Evolutionary conservation across 2,888 invertebrate genomes (phyloP), one percentile per base, ranked within the genome.

Genomic region (Elysia crispata): DNA sequence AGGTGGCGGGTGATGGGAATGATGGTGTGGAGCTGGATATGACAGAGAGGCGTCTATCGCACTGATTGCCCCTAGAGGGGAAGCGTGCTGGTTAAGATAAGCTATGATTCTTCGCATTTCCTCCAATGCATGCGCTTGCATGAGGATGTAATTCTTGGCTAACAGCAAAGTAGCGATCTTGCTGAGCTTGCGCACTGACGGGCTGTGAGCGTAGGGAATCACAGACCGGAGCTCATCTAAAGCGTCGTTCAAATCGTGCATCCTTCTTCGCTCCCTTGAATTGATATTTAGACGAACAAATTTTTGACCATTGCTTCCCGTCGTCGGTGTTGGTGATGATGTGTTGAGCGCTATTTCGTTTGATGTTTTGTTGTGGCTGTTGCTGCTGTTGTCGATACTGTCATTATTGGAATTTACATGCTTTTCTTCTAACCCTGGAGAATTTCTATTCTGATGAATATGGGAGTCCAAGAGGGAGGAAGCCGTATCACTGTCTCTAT

Each of bases 191-290:
- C 92, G 83, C n/a, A 92, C 92, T 8, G 91, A 91, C 3, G 92
- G 92, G 80, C 90, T 90, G 86, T 91, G 91, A 1, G 91, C 91
- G 84, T 92, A 92, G n/a, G 92, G 92, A 31, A 92, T 92, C 64
- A 92, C 92, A 1, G 89, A 87, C 3, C 92, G 85, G 31, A 92
- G 86, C 76, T 90, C 91, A 82, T 92, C 92, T 75, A 92, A 86
- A 0, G 92, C 92, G 82, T 92, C 92, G 86, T 93, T 93, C 80
- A 93, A 83, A 84, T 93, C 93, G 84, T 93, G 93, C 93, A 93
- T 93, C 74, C 93, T 86, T 69, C 91, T 85, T 50, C 93, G 85
- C 86, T 93, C 93, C 49, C 93, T 86, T 8, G 92, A 92, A 86
- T 93, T 93, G 66, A 93, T 90, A 85, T 88, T 89, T 70, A 91